Base-by-base conservation (phyloP, 2,888 invertebrate genomes). In the Tachina fera region DNA sequence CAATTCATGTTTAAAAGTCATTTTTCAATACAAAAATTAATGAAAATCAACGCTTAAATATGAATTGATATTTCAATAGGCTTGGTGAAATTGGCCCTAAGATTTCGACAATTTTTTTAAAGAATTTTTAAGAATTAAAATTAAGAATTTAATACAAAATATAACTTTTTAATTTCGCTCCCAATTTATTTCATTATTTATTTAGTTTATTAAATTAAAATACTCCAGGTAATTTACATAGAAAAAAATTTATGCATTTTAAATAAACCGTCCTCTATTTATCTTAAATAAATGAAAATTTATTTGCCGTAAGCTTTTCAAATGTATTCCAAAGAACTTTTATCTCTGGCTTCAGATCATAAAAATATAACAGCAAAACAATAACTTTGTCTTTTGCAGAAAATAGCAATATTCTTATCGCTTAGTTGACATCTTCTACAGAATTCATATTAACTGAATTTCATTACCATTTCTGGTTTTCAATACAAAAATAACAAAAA, bases 361-460 rank as follows among this genome's bases (percentile, higher is more conserved):
- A 19, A 41, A 19, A 60, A 68, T 39, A 45, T 16, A n/a, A 53
- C 61, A 39, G 43, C 22, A 65, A 53, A n/a, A 61, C 56, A 56
- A 41, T 41, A 65, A 80, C 72, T 39, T 68, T 39, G 53, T 47
- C 45, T 60, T 56, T 4, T n/a, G 16, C 6, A 43, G 49, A 75
- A 76, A 74, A 61, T 68, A 47, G 67, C 78, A 80, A 71, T 71
- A 77, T 82, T 74, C 74, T 86, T 83, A 86, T 86, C 84, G 74
- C 9, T 65, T 47, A 43, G 63, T 75, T 82, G 84, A 82, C 81
- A 85, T 85, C 84, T 77, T 72, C 61, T 72, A 58, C 51, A 49
- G 16, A 80, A 84, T 45, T 51, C 19, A 81, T 72, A 75, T 80
- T 11, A 63, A 61, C 51, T 43, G 45, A 68, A 63, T 51, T 16